Evolutionary conservation across 1,140 invertebrate genomes (phyloP).

Genomic region (Melipona quadrifasciata): DNA sequence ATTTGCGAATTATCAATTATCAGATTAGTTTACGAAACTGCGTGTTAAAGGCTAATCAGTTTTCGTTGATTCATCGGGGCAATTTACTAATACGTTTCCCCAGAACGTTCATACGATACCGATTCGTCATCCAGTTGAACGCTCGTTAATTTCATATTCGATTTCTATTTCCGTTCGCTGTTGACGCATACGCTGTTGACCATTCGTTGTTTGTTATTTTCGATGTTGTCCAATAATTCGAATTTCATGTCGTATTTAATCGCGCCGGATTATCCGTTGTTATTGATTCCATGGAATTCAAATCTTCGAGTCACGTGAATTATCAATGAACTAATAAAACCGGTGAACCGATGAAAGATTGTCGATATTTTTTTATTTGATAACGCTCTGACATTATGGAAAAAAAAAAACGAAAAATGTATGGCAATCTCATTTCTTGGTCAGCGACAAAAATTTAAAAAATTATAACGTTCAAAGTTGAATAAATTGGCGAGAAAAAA

Average conservation of each 20-base stretch:
- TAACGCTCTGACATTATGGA: too few relatives aligned
- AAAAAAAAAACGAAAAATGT: too few relatives aligned
- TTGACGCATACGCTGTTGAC: background rate
- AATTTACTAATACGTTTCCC: conserved; percentile 28
- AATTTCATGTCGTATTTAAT: background rate
- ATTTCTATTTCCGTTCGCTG: background rate
- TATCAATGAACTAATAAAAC: too few relatives aligned
- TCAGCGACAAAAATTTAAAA: too few relatives aligned
- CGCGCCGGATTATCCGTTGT: background rate
- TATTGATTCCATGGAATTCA: background rate
- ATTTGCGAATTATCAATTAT: conserved; percentile 42
- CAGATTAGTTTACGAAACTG: background rate
- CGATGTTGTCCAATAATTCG: background rate
- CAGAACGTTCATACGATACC: background rate
- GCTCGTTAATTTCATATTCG: conserved; percentile 1
- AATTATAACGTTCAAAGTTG: too few relatives aligned
- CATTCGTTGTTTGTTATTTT: conserved; percentile 1
- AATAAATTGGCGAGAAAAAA: too few relatives aligned
- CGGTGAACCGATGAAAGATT: too few relatives aligned
- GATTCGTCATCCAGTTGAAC: background rate
- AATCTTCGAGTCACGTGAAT: background rate
- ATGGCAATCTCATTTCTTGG: too few relatives aligned
- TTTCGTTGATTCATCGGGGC: conserved; percentile 27
- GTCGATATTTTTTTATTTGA: too few relatives aligned
- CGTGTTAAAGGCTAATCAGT: conserved; percentile 19